A percentile compares a stretch with the other conserved stretches of the same genome.
phyloP scores from a whole-genome alignment of 1,140 invertebrate species.

The Lepidotrigona ventralis region DNA sequence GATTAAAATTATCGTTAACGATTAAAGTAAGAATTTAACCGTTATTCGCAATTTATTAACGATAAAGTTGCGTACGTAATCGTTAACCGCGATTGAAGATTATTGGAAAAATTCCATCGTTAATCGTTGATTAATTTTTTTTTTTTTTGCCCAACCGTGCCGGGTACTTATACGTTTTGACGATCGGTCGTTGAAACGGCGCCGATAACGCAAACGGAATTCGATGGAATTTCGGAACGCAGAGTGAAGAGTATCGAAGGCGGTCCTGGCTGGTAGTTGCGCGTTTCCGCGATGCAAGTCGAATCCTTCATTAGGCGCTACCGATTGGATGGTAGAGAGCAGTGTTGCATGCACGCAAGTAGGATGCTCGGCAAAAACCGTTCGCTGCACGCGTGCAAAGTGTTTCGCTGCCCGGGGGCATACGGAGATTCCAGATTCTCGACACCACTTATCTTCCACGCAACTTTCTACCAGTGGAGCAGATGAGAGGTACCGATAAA shows the following conservation, averaged over 20 bases:
- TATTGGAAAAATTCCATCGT: no score
- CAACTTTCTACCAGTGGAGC: conserved; percentile 66
- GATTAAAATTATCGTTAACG: no score
- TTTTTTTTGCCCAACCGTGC: no score
- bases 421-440: conserved; percentile 67
- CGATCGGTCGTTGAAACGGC: neutral
- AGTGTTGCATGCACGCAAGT: conserved; percentile 56
- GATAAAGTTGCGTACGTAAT: no score
- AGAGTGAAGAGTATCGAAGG: neutral
- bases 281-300: conserved; percentile 53
- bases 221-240: neutral
- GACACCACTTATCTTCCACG: conserved; percentile 66
- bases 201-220: neutral
- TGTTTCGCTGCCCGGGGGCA: conserved; percentile 60
- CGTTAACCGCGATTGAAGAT: no score
- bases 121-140: no score
- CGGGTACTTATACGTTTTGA: no score
- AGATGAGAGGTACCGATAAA: conserved; percentile 67
- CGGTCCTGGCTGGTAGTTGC: conserved; percentile 31
- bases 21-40: no score
- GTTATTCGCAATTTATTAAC: no score
- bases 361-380: conserved; percentile 63
- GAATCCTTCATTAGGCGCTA: conserved; percentile 64
- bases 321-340: conserved; percentile 52
- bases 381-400: conserved; percentile 63